phyloP scores from a whole-genome alignment of 1,140 invertebrate species.

The Medauroidea extradentata region DNA sequence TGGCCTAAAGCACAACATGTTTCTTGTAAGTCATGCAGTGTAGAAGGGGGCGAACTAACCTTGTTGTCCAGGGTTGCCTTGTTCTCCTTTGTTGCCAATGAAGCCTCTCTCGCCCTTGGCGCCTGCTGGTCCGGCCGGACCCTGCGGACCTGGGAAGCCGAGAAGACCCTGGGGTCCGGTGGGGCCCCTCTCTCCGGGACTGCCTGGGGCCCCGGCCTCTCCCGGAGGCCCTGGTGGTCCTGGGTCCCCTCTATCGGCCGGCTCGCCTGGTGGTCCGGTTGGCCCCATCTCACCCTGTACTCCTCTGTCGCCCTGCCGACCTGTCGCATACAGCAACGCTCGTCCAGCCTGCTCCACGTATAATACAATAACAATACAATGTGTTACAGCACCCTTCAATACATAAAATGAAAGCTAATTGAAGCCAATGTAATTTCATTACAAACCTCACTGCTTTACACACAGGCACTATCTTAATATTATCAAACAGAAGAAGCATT shows the following conservation, averaged over 20 bases:
- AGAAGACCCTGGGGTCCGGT: constrained; percentile 53
- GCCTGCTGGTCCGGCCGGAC: constrained; percentile 62
- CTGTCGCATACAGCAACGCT: constrained; percentile 31
- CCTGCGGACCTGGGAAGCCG: constrained; percentile 59
- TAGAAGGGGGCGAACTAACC: no score
- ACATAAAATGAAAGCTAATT: no score
- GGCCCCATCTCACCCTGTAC: constrained; percentile 62
- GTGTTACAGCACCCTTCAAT: no score
- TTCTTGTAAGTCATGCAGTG: no score
- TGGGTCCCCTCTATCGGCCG: constrained; percentile 67
- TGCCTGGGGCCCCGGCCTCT: constrained; percentile 65
- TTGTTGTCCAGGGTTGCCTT: constrained; percentile 60
- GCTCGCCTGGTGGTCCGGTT: constrained; percentile 67
- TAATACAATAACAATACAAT: no score
- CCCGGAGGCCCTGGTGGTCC: constrained; percentile 67
- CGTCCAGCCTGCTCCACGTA: no score
- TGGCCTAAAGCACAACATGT: no score
- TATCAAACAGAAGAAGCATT: no score
- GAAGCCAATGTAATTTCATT: no score
- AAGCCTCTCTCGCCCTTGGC: constrained; percentile 69
- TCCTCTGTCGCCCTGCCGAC: constrained; percentile 63
- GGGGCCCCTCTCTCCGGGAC: constrained; percentile 60
- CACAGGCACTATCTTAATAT: no score
- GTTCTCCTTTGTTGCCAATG: constrained; percentile 62
- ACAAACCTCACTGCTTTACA: no score